phyloP scores from a whole-genome alignment of 2,797 vertebrate genomes.

The Phataginus tetradactyla region DNA sequence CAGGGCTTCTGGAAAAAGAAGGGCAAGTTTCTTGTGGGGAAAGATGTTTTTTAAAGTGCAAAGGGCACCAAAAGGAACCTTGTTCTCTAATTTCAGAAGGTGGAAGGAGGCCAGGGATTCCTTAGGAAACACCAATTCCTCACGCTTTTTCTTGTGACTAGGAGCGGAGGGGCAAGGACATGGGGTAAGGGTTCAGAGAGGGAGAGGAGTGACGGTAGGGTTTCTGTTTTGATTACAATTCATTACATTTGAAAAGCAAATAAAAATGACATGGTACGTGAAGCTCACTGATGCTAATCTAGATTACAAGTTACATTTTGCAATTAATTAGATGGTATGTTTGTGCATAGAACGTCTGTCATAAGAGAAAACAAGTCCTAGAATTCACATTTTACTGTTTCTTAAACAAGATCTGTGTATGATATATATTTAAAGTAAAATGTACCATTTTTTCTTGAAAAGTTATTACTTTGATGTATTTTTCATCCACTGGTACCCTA shows the following conservation, averaged over 20 bases:
- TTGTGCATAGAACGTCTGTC: neutral
- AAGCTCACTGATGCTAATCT: neutral
- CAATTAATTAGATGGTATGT: neutral
- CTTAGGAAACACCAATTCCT: neutral
- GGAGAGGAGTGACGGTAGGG: neutral
- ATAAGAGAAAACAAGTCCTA: neutral
- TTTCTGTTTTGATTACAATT: neutral
- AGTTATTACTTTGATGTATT: neutral
- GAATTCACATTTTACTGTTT: neutral
- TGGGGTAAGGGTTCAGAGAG: neutral
- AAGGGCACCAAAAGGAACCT: neutral
- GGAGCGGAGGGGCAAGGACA: no score
- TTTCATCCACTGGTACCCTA: neutral
- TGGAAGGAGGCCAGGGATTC: neutral
- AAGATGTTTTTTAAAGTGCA: neutral
- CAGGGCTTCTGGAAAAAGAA: neutral
- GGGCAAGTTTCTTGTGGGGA: neutral
- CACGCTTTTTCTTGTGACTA: rapidly evolving
- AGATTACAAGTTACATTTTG: neutral
- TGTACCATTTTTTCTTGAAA: neutral
- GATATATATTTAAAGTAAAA: neutral
- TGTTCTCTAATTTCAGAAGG: neutral
- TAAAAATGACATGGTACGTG: neutral
- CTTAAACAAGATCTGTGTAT: neutral
- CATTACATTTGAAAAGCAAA: neutral